Evolutionary conservation across 2,797 vertebrate genomes (phyloP), one percentile per base, ranked within the genome.

Genomic region (Myripristis jacobus): DNA sequence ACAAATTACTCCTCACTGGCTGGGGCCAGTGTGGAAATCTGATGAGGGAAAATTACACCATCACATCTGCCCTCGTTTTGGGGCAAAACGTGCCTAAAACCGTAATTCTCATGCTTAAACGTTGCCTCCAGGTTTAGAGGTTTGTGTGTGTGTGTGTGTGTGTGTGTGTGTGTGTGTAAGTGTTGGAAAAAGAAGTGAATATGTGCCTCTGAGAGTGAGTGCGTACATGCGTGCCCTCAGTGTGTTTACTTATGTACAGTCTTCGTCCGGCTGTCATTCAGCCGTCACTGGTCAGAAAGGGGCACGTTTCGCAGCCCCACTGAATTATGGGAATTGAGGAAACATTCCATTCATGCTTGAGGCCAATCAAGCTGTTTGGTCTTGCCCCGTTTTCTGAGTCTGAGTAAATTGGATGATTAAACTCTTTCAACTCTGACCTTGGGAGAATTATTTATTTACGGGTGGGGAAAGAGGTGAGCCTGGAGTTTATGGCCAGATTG

Each of bases 1-100:
- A 88, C 78, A 82, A 91, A 90, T 91, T 87, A 46, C 75, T 75
- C 63, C 66, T 82, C 57, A 65, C 78, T 87, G 71, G 74, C 70
- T 8, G 55, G 80, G 70, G 80, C 82, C 80, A 46, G 79, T 48
- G 27, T 77, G 78, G 88, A 88, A 88, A 91, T 82, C 65, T 85
- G 86, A 90, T 85, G 81, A 89, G 83, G 86, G 81, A 67, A 89
- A 93, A 91, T 89, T 87, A 84, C 83, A 76, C n/a, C 80, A 71
- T 86, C 83, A 91, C 89, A 89, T 92, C 86, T 92, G 88, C 69
- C 81, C 89, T 86, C 67, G 79, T 87, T 90, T 83, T 78, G 22
- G 62, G 69, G 61, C n/a, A 27, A 73, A 79, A 80, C n/a, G 51
- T 79, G 82, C 70, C 66, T 75, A 62, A 77, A 79, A 70, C 60